A percentile compares a stretch with the other conserved stretches of the same genome.
Evolutionary conservation across 2,888 invertebrate genomes (phyloP).

Genomic region (Apomyelois bistriatella): DNA sequence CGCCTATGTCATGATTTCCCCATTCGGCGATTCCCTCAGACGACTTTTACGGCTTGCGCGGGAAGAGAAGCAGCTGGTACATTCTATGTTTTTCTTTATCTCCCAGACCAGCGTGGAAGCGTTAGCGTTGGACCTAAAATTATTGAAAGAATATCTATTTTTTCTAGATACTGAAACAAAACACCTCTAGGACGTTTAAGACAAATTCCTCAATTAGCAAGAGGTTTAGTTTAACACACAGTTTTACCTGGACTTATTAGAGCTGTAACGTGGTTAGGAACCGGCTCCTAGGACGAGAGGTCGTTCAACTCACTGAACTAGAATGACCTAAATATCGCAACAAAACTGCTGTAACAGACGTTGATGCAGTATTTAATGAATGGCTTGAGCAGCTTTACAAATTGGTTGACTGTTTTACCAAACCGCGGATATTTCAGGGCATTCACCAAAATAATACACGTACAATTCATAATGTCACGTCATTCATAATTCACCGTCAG

Average conservation of each 20-base stretch:
- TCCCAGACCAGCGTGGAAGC: too few relatives aligned
- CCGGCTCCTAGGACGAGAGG: slow-evolving; percentile 58
- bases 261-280: slow-evolving; percentile 36
- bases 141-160: too few relatives aligned
- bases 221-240: neutral
- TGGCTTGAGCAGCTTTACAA: neutral
- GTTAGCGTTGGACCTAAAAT: too few relatives aligned
- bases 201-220: neutral
- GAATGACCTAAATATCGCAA: slow-evolving; percentile 67
- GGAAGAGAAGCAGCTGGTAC: too few relatives aligned
- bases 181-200: neutral
- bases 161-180: neutral
- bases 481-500: neutral
- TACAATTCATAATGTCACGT: too few relatives aligned
- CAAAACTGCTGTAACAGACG: slow-evolving; percentile 42
- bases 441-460: neutral
- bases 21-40: too few relatives aligned
- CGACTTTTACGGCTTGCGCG: too few relatives aligned
- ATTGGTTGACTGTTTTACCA: neutral
- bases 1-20: too few relatives aligned
- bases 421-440: neutral
- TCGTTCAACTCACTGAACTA: slow-evolving; percentile 62
- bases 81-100: too few relatives aligned
- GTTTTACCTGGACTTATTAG: slow-evolving; percentile 21
- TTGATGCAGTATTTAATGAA: slow-evolving; percentile 26